Percentiles rank a stretch among this genome's conserved stretches.
Conservation (phyloP, 2,113 vertebrate species). For the Camelus dromedarius region DNA sequence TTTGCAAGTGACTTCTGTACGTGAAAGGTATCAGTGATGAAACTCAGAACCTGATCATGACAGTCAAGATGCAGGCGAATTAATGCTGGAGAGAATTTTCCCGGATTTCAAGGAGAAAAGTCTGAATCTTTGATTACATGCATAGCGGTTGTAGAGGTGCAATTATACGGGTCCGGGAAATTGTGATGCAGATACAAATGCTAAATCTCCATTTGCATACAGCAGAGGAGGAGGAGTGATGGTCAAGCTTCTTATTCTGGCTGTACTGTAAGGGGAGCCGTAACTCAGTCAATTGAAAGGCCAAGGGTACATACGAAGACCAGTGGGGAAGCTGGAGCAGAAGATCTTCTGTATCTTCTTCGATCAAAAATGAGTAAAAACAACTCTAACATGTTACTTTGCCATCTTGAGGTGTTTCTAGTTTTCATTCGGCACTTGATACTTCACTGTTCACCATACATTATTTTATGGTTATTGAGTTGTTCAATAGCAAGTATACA, state of each 20-base stretch:
- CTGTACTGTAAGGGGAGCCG: neutral
- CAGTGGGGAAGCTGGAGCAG: neutral
- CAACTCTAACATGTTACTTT: neutral
- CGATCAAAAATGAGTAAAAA: neutral
- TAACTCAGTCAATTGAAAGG: neutral
- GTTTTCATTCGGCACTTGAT: neutral
- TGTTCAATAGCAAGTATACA: neutral
- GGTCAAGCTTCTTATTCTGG: neutral
- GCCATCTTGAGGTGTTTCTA: neutral
- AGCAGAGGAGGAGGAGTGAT: too few relatives aligned
- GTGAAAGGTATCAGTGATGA: neutral
- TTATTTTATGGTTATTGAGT: neutral
- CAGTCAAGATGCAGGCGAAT: neutral
- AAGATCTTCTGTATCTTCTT: neutral
- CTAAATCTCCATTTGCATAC: neutral
- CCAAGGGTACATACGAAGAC: accelerated
- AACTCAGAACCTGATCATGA: neutral
- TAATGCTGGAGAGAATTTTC: neutral
- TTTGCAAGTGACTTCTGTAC: neutral
- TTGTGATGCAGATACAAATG: neutral
- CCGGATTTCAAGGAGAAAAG: neutral
- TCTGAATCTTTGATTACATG: neutral
- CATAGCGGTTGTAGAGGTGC: neutral
- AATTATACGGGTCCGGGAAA: neutral
- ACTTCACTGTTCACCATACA: neutral